A percentile compares a stretch with the other conserved stretches of the same genome.
These are phyloP conservation scores for Epinotia demarniana DNA, from an alignment of 2,888 invertebrate genomes.

Conservation along the genomic window DNA sequence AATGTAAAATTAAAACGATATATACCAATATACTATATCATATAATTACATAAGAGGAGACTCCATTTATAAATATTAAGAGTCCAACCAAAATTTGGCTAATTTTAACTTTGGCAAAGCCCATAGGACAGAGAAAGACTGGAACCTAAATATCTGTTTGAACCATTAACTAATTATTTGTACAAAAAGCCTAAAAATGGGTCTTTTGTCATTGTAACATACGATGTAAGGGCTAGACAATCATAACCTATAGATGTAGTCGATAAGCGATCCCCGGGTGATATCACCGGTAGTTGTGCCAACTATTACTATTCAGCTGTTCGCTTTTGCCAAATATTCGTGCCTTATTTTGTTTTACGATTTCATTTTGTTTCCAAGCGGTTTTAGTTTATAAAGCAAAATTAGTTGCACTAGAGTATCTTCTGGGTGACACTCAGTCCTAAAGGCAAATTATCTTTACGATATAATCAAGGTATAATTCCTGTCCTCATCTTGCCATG, in stretches of 20 bases:
- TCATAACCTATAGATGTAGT: constrained; percentile 29
- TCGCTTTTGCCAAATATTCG: constrained; percentile 78
- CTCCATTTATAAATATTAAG: too few species aligned
- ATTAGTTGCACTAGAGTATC: background rate
- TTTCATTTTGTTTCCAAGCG: constrained; percentile 59
- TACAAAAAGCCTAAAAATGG: background rate
- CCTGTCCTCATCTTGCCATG: background rate
- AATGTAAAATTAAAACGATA: too few species aligned
- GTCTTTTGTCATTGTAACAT: too few species aligned
- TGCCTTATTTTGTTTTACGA: constrained; percentile 74
- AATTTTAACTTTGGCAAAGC: too few species aligned
- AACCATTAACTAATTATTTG: too few species aligned
- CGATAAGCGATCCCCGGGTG: constrained; percentile 42
- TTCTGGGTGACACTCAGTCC: background rate
- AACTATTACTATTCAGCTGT: constrained; percentile 74
- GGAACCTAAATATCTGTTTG: too few species aligned
- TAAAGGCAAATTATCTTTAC: background rate
- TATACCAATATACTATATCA: too few species aligned
- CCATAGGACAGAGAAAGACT: too few species aligned
- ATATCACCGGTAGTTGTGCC: constrained; percentile 62
- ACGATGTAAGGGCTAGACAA: constrained; percentile 7
- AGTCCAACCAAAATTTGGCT: too few species aligned
- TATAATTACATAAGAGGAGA: too few species aligned
- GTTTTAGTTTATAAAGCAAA: background rate
- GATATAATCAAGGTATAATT: background rate